phyloP scores from a whole-genome alignment of 2,797 vertebrate species.

The Rhinoraja longicauda region DNA sequence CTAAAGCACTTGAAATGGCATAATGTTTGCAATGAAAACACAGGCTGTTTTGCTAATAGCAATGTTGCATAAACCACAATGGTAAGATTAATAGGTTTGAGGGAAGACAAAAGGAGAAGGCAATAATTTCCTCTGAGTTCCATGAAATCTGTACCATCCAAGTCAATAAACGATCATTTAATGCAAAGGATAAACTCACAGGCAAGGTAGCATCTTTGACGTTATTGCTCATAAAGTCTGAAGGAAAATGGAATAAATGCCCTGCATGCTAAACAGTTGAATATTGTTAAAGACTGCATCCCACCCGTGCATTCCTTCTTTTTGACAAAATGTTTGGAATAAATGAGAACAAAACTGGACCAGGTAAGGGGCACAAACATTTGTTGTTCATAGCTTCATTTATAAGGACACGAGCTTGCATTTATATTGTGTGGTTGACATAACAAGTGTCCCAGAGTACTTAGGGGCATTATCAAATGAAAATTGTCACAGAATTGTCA shows the following conservation, averaged over 20 bases:
- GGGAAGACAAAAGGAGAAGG: background rate
- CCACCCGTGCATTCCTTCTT: background rate
- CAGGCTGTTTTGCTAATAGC: background rate
- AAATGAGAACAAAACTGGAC: background rate
- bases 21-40: background rate
- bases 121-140: background rate
- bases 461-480: background rate
- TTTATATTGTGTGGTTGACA: background rate
- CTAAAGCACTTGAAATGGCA: background rate
- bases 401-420: background rate
- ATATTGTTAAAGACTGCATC: background rate
- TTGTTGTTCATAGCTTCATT: too few species aligned
- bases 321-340: background rate
- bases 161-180: background rate
- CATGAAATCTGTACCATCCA: background rate
- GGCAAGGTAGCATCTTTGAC: background rate
- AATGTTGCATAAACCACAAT: background rate
- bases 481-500: background rate
- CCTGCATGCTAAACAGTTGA: background rate
- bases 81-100: background rate
- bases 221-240: background rate
- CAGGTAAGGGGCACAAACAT: background rate
- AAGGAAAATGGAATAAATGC: background rate
- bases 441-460: background rate
- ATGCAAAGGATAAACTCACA: background rate